A percentile compares a stretch with the other conserved stretches of the same genome.
These are phyloP conservation scores for Hymenochirus boettgeri DNA, from an alignment of 2,113 vertebrate species.

Conservation along the genomic window DNA sequence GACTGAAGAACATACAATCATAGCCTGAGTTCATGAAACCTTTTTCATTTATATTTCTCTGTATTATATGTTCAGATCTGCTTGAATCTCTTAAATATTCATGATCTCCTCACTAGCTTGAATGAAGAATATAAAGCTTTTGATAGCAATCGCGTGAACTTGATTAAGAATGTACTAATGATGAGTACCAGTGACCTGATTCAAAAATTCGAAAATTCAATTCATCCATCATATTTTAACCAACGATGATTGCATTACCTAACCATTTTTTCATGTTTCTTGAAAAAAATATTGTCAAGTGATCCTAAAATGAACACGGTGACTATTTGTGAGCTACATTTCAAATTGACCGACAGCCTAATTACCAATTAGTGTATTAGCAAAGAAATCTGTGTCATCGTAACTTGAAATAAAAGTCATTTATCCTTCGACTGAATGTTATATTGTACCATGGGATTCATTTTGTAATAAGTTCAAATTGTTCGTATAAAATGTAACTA, in stretches of 20 bases:
- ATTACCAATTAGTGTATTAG: conserved; percentile 82
- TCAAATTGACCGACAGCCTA: conserved; percentile 77
- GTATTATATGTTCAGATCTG: conserved; percentile 71
- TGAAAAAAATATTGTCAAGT: conserved; percentile 71
- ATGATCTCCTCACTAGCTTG: conserved; percentile 74
- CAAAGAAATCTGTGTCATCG: conserved; percentile 51
- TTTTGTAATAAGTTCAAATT: conserved; percentile 77
- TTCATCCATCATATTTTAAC: conserved; percentile 72
- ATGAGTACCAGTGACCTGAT: conserved; percentile 79
- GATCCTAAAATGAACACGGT: conserved; percentile 36
- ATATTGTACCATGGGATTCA: conserved; percentile 75
- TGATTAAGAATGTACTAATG: conserved; percentile 87
- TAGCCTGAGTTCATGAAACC: conserved; percentile 69
- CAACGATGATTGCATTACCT: conserved; percentile 75
- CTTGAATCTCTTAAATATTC: conserved; percentile 82
- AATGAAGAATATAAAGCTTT: conserved; percentile 74
- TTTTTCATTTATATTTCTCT: conserved; percentile 72
- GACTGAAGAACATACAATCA: conserved; percentile 64
- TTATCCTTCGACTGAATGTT: conserved; percentile 69
- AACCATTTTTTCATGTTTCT: conserved; percentile 72
- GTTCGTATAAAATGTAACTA: conserved; percentile 69
- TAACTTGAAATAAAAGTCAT: conserved; percentile 64
- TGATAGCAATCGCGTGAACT: conserved; percentile 78
- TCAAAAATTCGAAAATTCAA: conserved; percentile 75
- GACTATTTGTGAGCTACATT: conserved; percentile 68